Evolutionary conservation across 2,113 vertebrate species (phyloP).

Genomic region (Lampris incognitus): DNA sequence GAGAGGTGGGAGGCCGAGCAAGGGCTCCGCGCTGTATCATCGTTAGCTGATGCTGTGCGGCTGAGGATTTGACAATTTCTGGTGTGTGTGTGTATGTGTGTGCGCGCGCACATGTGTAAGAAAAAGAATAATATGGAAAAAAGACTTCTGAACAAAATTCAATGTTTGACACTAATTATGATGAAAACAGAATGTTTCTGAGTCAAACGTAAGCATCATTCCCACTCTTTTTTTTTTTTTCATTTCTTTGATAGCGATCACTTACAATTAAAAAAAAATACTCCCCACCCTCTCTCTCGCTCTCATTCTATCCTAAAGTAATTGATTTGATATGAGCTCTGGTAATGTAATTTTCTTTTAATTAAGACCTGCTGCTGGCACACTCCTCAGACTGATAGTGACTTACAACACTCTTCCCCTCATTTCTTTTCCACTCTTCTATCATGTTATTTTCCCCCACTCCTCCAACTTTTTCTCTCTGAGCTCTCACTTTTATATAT

Average conservation of each 20-base stretch:
- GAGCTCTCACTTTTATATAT: constrained; percentile 36
- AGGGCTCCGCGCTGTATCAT: constrained; percentile 39
- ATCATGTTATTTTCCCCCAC: constrained; percentile 46
- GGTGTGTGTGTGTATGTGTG: constrained; percentile 6
- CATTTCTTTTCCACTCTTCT: constrained; percentile 53
- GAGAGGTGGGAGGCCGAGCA: constrained; percentile 44
- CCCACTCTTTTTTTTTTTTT: constrained; percentile 34
- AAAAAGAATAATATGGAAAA: background rate
- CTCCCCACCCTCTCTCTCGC: constrained; percentile 7
- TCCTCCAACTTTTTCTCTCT: constrained; percentile 35
- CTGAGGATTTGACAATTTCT: constrained; percentile 34
- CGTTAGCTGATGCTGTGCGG: constrained; percentile 50
- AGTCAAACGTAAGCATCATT: constrained; percentile 36
- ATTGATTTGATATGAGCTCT: constrained; percentile 74
- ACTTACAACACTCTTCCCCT: constrained; percentile 48
- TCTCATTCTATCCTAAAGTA: constrained; percentile 55
- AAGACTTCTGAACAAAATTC: background rate
- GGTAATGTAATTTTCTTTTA: constrained; percentile 78
- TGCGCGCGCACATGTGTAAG: constrained; percentile 2
- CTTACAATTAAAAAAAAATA: constrained; percentile 32
- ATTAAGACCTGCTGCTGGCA: constrained; percentile 72
- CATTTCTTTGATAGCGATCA: constrained; percentile 60
- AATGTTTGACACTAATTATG: background rate
- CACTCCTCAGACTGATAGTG: constrained; percentile 52
- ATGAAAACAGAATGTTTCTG: constrained; percentile 2